Percentiles rank a stretch among this genome's conserved stretches.
These are phyloP conservation scores for Cygnus buccinator DNA, from an alignment of 2,113 vertebrate genomes.

Conservation along the genomic window DNA sequence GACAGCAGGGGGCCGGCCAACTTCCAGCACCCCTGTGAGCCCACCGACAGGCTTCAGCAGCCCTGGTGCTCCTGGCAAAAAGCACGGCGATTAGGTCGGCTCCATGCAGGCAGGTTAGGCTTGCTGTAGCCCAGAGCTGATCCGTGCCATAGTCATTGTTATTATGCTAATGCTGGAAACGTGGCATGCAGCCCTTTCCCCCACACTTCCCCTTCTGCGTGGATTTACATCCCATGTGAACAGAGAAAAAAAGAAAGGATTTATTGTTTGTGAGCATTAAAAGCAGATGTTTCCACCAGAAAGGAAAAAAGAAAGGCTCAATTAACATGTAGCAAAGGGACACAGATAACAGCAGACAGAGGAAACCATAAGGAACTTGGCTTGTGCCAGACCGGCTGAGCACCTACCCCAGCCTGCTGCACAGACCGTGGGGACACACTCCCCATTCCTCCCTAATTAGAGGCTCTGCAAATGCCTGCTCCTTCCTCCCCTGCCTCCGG, in stretches of 20 bases:
- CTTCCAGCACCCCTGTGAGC: neutral
- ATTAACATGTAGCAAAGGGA: neutral
- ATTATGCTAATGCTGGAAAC: neutral
- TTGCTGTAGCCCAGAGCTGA: neutral
- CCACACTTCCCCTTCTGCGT: neutral
- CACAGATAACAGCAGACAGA: neutral
- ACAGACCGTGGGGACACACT: fast-evolving
- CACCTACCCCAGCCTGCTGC: neutral
- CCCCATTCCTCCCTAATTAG: neutral
- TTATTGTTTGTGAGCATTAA: neutral
- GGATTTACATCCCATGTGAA: neutral
- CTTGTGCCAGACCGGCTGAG: neutral
- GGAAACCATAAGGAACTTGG: neutral
- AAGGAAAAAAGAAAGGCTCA: neutral
- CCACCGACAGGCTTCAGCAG: neutral
- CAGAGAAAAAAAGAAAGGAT: neutral
- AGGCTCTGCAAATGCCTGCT: neutral
- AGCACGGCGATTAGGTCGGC: neutral
- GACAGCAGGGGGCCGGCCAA: neutral
- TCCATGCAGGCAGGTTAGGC: neutral
- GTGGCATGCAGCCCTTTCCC: neutral
- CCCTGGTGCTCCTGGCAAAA: neutral
- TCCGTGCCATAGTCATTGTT: neutral
- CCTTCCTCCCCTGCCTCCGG: neutral
- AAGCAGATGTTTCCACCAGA: neutral